Evolutionary conservation across 2,113 vertebrate genomes (phyloP), one percentile per base, ranked within the genome.

Genomic region (Amphiprion percula): DNA sequence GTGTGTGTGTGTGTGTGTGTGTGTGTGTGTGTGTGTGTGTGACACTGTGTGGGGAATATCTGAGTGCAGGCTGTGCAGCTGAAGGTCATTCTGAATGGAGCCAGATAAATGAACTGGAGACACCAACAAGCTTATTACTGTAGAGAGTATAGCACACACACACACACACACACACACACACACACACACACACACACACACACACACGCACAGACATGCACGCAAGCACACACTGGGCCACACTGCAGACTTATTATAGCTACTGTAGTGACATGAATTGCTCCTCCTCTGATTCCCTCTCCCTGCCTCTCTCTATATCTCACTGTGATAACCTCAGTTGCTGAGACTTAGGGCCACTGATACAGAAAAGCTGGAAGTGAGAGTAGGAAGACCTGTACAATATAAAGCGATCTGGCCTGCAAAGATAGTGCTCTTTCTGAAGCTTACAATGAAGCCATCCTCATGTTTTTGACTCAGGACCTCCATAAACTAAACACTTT

Each of bases 11-110:
- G 74, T 30, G 39, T n/a, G 44, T n/a, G 74, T 19, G 50, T 9
- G 28, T 10, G 23, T 41, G 23, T 17, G 15, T 30, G 26, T 72
- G 70, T 16, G 30, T 23, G 17, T 23, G 28, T 23, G 39, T 6
- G 33, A 37, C 6, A 37, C 47, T 15, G 14, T 15, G 47, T 49
- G 47, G 61, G 75, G 75, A 79, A 68, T 64, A 78, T 86, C 37
- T 79, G 70, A 77, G 75, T 55, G 49, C 53, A 71, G 53, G 67
- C 74, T 19, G 24, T 54, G 41, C n/a, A 74, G 70, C 84, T 90
- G 87, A 91, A 87, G 90, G 90, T 91, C 86, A 91, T 61, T 83
- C 79, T 85, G 77, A 90, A 86, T 88, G 72, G 74, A 84, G 37
- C 58, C 53, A 75, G 78, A 85, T 88, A 87, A 90, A 90, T 90